Conservation (phyloP, 2,888 invertebrate species). For the Pseudococcus viburni region DNA sequence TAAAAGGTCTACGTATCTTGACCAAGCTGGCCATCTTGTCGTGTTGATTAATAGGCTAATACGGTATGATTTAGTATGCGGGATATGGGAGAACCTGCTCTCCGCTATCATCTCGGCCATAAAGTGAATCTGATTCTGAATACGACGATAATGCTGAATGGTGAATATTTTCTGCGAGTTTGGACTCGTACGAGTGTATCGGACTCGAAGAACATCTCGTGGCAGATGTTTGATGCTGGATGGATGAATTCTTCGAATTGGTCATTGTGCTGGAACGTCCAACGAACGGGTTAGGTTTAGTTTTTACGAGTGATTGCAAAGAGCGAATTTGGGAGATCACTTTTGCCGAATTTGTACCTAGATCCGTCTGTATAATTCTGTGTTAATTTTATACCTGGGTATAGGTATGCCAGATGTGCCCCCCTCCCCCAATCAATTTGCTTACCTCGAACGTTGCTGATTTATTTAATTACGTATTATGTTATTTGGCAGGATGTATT, state of each 20-base stretch:
- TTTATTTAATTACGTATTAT: too few species aligned
- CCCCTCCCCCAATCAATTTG: too few species aligned
- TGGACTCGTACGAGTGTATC: not conserved
- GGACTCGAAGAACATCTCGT: not conserved
- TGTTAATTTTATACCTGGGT: too few species aligned
- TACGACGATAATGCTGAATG: not conserved
- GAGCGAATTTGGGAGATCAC: not conserved
- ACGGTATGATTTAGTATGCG: slow-evolving; percentile 51
- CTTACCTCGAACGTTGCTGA: too few species aligned
- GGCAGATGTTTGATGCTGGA: not conserved
- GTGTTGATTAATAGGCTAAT: slow-evolving; percentile 66
- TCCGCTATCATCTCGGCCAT: not conserved
- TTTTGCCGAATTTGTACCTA: not conserved
- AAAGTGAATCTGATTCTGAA: slow-evolving; percentile 16
- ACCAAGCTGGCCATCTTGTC: slow-evolving; percentile 1
- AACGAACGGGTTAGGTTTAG: not conserved
- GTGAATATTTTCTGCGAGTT: slow-evolving; percentile 1
- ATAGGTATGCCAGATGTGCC: too few species aligned
- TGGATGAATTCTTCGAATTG: slow-evolving; percentile 20
- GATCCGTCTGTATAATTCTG: too few species aligned
- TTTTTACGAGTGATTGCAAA: not conserved
- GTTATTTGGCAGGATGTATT: too few species aligned
- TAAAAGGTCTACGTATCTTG: not conserved
- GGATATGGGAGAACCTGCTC: not conserved
- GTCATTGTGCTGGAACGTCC: not conserved